A percentile compares a stretch with the other conserved stretches of the same genome.
Conservation (phyloP, 2,113 vertebrate species). For the Ancistrus triradiatus region DNA sequence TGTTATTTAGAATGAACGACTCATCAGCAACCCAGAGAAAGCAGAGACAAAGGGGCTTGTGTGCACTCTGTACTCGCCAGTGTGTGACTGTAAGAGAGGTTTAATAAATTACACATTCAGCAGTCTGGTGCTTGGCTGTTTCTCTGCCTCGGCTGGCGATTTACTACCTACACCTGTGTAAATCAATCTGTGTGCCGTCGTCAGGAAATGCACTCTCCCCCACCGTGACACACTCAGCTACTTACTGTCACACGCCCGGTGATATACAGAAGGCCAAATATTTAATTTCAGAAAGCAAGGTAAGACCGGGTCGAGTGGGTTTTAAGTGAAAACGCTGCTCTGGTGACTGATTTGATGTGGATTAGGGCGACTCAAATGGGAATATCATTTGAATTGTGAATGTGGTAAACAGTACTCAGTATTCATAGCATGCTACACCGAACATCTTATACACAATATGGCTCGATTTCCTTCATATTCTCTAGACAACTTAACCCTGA, state of each 20-base stretch:
- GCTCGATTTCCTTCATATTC: too few species aligned
- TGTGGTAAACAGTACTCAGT: too few species aligned
- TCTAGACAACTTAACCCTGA: too few species aligned
- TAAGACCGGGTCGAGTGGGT: not conserved
- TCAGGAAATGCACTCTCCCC: conserved; percentile 26
- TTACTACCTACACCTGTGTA: conserved; percentile 43
- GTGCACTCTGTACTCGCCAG: conserved; percentile 12
- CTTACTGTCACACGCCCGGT: conserved; percentile 40
- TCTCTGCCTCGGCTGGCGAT: conserved; percentile 24
- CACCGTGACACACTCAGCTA: conserved; percentile 25
- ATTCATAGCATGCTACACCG: too few species aligned
- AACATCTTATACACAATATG: too few species aligned
- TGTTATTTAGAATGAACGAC: conserved; percentile 2
- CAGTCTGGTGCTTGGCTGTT: conserved; percentile 26
- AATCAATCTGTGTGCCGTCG: conserved; percentile 44
- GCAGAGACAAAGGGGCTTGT: conserved; percentile 2
- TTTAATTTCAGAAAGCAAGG: conserved; percentile 42
- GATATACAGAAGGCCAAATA: conserved; percentile 47
- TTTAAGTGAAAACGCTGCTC: not conserved
- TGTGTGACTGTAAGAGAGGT: conserved; percentile 23
- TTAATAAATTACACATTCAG: conserved; percentile 39
- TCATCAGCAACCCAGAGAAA: not conserved
- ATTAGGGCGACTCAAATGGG: not conserved
- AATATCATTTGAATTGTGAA: too few species aligned
- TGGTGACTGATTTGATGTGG: not conserved